Evolutionary conservation across 2,888 invertebrate genomes (phyloP), one percentile per base, ranked within the genome.

Genomic region (Halictus ligatus): DNA sequence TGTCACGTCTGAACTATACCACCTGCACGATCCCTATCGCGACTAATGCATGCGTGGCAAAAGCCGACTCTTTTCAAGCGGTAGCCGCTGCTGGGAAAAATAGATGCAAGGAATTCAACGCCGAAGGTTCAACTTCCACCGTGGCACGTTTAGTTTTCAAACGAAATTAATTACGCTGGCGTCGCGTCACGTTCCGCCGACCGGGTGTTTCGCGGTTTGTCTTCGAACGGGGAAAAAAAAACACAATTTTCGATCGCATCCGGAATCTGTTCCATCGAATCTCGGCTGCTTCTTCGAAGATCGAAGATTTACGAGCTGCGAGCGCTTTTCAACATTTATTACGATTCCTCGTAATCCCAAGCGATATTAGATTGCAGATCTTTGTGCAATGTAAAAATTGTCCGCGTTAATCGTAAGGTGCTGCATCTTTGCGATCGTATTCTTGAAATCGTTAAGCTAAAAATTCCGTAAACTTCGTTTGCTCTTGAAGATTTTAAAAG

Each of bases 1-100:
- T 85, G 83, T 87, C 89, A 85, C 89, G 88, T 92, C 84, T 89
- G 88, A 91, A 89, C 89, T 87, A 84, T 90, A 88, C 89, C 90
- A 91, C 91, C 90, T 91, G 91, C 89, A 87, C 78, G 89, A 91
- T 91, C 78, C 84, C 83, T 88, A 90, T 90, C 91, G 83, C 69
- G 48, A 71, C 84, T 82, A 88, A 84, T 90, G 90, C 90, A 89
- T 89, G 85, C 88, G 74, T 75, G 87, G 90, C 90, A 90, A 89
- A 90, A 90, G 88, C 83, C 85, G 90, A 90, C 89, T 87, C 90
- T 89, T 86, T 89, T 80, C 89, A 80, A 89, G 82, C 76, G 89
- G 86, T 82, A 84, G 75, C 83, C 64, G 81, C 54, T n/a, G 81
- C 81, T 81, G 85, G 67, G 87, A 88, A 88, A 88, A 86, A 88